phyloP scores from a whole-genome alignment of 2,113 vertebrate species.

The Meleagris gallopavo region DNA sequence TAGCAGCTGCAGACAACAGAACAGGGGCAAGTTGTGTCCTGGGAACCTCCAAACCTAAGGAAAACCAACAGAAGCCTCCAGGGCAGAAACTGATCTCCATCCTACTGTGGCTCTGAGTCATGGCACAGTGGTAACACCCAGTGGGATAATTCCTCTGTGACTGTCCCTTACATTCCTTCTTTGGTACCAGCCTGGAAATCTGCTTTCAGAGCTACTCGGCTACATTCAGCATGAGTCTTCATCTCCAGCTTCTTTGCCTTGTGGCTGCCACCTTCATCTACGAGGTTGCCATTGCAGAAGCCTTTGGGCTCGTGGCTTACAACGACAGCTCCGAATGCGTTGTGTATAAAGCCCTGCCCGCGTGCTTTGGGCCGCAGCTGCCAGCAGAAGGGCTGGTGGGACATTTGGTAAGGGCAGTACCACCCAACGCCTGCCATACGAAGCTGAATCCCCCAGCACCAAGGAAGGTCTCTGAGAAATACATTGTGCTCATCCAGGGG shows the following conservation, averaged over 20 bases:
- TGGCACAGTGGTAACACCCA: too few relatives aligned
- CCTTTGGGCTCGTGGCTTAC: neutral
- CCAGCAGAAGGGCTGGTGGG: constrained; percentile 74
- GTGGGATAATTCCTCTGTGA: neutral
- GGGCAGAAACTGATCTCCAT: neutral
- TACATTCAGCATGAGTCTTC: neutral
- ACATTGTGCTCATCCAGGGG: constrained; percentile 80
- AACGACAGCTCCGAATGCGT: constrained; percentile 38
- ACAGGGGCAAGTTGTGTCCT: neutral
- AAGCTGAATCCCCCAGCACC: constrained; percentile 72
- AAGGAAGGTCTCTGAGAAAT: constrained; percentile 59
- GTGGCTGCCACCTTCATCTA: neutral
- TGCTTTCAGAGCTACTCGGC: neutral
- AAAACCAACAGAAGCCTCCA: neutral
- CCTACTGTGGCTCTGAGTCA: neutral
- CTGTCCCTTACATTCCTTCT: neutral
- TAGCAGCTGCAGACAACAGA: neutral
- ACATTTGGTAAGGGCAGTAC: constrained; percentile 74
- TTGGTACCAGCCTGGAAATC: neutral
- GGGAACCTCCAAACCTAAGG: neutral
- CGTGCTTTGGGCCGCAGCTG: constrained; percentile 77
- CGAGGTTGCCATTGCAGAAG: neutral
- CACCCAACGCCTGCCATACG: constrained; percentile 79
- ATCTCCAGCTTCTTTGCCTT: neutral
- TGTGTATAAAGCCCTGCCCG: constrained; percentile 78